phyloP scores from a whole-genome alignment of 2,113 vertebrate genomes.

The Tachysurus vachellii region DNA sequence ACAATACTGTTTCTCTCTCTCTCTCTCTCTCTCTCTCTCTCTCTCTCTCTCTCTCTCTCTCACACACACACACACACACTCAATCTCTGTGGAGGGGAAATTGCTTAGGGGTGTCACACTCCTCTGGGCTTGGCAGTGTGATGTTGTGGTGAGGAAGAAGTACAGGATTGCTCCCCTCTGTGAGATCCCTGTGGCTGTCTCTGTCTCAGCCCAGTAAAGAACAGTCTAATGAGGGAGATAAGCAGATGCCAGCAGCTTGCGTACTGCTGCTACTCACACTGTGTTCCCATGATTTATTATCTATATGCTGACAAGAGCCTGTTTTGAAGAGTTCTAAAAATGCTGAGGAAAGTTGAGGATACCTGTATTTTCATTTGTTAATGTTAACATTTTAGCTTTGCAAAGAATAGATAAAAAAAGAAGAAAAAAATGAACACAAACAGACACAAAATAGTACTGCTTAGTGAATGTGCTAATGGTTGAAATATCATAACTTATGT shows the following conservation, averaged over 20 bases:
- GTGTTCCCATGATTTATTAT: constrained; percentile 49
- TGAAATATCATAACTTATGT: neutral
- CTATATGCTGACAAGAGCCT: constrained; percentile 38
- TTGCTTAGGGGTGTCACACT: constrained; percentile 74
- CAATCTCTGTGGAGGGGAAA: constrained; percentile 70
- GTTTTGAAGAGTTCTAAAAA: constrained; percentile 20
- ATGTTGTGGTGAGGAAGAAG: constrained; percentile 68
- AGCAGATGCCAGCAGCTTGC: constrained; percentile 49
- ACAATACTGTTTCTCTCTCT: constrained; percentile 71
- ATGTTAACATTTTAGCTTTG: neutral
- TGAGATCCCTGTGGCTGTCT: constrained; percentile 59
- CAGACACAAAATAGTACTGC: neutral
- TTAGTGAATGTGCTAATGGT: neutral
- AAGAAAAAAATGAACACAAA: neutral
- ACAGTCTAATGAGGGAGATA: constrained; percentile 57
- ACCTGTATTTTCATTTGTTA: neutral
- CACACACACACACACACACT: no score
- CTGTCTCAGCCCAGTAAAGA: constrained; percentile 52
- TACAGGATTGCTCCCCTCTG: constrained; percentile 64
- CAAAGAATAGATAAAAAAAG: neutral
- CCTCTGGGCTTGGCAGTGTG: constrained; percentile 67
- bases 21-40: constrained; percentile 26
- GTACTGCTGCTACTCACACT: constrained; percentile 37
- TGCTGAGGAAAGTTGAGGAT: constrained; percentile 27
- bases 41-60: constrained; percentile 8